phyloP scores from a whole-genome alignment of 2,113 vertebrate species.

The Seriola rivoliana region DNA sequence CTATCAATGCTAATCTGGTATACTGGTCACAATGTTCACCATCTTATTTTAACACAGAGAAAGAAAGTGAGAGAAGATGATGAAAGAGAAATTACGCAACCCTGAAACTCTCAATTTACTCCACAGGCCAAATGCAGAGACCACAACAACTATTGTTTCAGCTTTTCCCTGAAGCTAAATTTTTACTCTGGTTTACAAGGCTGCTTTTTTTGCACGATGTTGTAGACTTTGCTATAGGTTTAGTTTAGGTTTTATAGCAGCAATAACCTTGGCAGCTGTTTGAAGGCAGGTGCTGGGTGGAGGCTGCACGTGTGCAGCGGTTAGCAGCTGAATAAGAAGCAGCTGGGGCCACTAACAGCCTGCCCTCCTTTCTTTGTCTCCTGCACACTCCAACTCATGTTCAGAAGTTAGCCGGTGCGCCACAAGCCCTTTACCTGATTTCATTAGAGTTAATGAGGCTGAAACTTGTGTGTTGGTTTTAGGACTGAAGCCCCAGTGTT shows the following conservation, averaged over 20 bases:
- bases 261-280: slow-evolving; percentile 65
- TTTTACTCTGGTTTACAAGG: slow-evolving; percentile 6
- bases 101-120: slow-evolving; percentile 8
- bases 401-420: slow-evolving; percentile 35
- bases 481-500: slow-evolving; percentile 25
- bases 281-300: slow-evolving; percentile 65
- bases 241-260: slow-evolving; percentile 39
- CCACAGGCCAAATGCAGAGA: neutral
- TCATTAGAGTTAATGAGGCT: slow-evolving; percentile 64
- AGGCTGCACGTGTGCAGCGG: slow-evolving; percentile 55
- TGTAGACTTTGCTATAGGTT: slow-evolving; percentile 14
- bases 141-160: slow-evolving; percentile 17
- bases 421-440: slow-evolving; percentile 37
- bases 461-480: slow-evolving; percentile 30
- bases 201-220: neutral
- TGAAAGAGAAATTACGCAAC: neutral
- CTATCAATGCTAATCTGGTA: too few relatives aligned
- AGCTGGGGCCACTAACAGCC: slow-evolving; percentile 71
- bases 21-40: too few relatives aligned
- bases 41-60: too few relatives aligned
- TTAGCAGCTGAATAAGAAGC: slow-evolving; percentile 72
- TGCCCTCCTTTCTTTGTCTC: slow-evolving; percentile 52
- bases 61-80: neutral
- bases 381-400: slow-evolving; percentile 20
- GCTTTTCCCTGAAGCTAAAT: neutral